Conservation (phyloP, 1,140 invertebrate genomes). For the Doryteuthis pealeii region DNA sequence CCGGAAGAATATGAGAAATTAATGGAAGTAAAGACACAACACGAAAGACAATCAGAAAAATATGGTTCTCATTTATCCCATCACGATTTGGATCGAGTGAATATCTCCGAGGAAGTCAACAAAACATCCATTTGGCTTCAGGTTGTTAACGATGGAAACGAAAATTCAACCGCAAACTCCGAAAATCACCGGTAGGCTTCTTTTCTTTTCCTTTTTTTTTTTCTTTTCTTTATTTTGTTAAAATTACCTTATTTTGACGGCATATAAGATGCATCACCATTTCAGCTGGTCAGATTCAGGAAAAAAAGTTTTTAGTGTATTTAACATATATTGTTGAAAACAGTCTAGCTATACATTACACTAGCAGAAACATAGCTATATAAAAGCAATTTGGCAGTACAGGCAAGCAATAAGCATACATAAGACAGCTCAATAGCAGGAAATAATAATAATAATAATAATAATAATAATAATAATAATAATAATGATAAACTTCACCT, state of each 20-base stretch:
- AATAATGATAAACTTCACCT: too few species aligned
- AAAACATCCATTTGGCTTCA: constrained; percentile 52
- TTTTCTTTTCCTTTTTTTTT: too few species aligned
- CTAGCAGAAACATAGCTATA: too few species aligned
- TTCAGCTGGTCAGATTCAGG: too few species aligned
- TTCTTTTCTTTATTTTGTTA: neutral
- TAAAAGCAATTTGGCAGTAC: too few species aligned
- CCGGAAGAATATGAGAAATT: constrained; percentile 28
- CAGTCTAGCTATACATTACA: too few species aligned
- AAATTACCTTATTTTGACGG: too few species aligned
- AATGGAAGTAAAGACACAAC: constrained; percentile 33
- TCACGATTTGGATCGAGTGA: constrained; percentile 38
- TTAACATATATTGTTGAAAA: too few species aligned
- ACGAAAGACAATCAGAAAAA: constrained; percentile 27
- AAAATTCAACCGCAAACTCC: neutral
- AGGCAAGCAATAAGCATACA: too few species aligned
- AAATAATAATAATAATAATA: neutral
- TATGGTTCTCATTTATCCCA: constrained; percentile 14
- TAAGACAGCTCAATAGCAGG: too few species aligned
- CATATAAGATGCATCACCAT: too few species aligned
- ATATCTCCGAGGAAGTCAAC: constrained; percentile 51
- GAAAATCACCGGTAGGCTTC: neutral
- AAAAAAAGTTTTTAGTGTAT: too few species aligned
- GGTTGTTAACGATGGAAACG: constrained; percentile 29
- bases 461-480: neutral